Conservation (phyloP, 2,888 invertebrate genomes). For the Trissonchulus latispiculum region DNA sequence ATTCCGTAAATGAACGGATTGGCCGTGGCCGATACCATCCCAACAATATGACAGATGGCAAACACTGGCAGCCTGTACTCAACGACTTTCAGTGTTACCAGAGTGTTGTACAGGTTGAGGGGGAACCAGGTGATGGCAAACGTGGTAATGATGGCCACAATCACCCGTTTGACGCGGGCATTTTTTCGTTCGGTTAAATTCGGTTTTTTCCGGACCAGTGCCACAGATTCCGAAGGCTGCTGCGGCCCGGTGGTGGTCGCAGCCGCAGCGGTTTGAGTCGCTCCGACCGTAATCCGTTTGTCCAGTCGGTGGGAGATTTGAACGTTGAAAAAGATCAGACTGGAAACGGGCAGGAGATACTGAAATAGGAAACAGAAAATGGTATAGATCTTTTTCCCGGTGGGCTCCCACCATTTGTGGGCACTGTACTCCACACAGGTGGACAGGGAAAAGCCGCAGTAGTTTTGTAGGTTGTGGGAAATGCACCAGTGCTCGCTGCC, state of each 20-base stretch:
- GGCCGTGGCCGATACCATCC: background rate
- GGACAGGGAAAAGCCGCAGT: too few relatives aligned
- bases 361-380: conserved; percentile 10
- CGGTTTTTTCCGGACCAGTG: too few relatives aligned
- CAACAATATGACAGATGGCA: background rate
- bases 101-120: conserved; percentile 1
- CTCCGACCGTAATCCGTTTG: background rate
- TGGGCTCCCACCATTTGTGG: background rate
- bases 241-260: too few relatives aligned
- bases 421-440: too few relatives aligned
- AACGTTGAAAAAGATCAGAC: background rate
- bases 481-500: too few relatives aligned
- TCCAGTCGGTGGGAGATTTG: background rate
- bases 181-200: too few relatives aligned
- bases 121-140: conserved; percentile 4
- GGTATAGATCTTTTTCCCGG: conserved; percentile 1
- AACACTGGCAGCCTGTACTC: too few relatives aligned
- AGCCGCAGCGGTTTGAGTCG: too few relatives aligned
- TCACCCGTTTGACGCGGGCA: background rate
- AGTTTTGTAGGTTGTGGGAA: too few relatives aligned
- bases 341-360: background rate
- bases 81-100: background rate
- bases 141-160: conserved; percentile 8
- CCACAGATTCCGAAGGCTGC: too few relatives aligned
- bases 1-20: conserved; percentile 5